Evolutionary conservation across 2,888 invertebrate species (phyloP).

Genomic region (Odontothrips loti): DNA sequence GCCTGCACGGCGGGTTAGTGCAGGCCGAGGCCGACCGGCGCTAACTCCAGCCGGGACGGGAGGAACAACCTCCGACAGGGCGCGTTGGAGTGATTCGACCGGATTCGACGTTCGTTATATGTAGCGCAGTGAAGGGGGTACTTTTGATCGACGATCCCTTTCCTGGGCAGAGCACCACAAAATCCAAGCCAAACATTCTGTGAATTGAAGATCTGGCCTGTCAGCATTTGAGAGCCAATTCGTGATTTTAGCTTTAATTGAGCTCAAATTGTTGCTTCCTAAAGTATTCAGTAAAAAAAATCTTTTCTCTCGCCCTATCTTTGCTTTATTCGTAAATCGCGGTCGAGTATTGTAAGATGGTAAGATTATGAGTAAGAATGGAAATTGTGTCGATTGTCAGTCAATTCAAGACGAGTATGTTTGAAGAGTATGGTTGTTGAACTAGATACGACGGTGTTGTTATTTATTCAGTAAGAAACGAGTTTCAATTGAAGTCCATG

Average conservation of each 20-base stretch:
- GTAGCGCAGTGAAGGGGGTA: not conserved
- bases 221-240: not conserved
- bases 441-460: not conserved
- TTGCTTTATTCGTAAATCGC: not conserved
- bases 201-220: not conserved
- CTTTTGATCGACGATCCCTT: not conserved
- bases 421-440: not conserved
- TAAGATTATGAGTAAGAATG: not conserved
- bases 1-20: not conserved
- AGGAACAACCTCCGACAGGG: not conserved
- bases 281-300: not conserved
- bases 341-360: not conserved
- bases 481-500: constrained; percentile 12
- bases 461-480: not conserved
- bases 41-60: not conserved
- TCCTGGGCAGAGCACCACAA: not conserved
- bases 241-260: constrained; percentile 14
- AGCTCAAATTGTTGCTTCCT: not conserved
- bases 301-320: not conserved
- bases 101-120: not conserved
- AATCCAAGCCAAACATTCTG: not conserved
- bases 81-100: not conserved
- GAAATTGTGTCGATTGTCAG: not conserved
- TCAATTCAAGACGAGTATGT: not conserved
- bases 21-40: not conserved